Conservation (phyloP, 2,113 vertebrate genomes). For the Zosterops pallidus region DNA sequence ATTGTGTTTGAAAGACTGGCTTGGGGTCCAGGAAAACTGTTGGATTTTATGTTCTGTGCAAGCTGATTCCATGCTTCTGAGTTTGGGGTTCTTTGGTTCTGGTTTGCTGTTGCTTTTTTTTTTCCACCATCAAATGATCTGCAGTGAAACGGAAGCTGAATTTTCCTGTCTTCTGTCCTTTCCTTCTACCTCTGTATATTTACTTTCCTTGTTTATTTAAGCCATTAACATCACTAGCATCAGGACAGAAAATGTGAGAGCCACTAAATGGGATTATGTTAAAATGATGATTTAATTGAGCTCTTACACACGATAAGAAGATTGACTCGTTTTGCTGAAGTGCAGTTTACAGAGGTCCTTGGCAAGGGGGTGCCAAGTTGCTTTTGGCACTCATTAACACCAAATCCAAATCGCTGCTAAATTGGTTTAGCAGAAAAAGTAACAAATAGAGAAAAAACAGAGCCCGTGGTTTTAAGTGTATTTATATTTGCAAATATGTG, state of each 20-base stretch:
- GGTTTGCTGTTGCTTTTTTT: neutral
- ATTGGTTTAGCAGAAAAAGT: neutral
- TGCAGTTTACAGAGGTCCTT: neutral
- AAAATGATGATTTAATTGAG: conserved; percentile 31
- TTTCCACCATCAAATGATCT: rapidly evolving
- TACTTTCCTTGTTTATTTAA: neutral
- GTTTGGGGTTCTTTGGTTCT: neutral
- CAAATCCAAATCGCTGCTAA: neutral
- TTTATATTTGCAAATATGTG: neutral
- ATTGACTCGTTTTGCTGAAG: conserved; percentile 14
- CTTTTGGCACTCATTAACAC: neutral
- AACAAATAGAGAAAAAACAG: neutral
- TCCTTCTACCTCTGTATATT: neutral
- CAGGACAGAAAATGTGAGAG: neutral
- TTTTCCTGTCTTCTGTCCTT: neutral
- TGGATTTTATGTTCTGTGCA: neutral
- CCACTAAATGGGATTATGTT: neutral
- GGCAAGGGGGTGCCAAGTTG: neutral
- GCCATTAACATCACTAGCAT: neutral
- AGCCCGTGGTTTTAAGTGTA: neutral
- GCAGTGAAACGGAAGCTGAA: neutral
- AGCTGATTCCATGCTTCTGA: neutral
- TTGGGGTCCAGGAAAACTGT: neutral
- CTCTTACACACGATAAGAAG: neutral
- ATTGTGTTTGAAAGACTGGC: neutral